Base-by-base conservation (phyloP, 2,797 vertebrate genomes). In the Otolemur crassicaudatus region DNA sequence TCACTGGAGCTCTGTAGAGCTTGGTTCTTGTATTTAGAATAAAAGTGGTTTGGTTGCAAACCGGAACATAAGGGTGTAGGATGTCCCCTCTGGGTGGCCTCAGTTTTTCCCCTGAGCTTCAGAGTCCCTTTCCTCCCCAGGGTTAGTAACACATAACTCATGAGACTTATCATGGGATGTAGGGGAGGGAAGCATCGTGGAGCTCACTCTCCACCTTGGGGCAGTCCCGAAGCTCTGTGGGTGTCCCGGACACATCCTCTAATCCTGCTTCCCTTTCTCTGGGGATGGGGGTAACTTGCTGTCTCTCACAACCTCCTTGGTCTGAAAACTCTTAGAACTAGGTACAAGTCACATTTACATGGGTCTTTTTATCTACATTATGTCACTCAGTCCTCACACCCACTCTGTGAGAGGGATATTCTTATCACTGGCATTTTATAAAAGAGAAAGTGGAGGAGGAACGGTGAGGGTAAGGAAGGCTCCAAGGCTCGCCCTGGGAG, bases 131-230 rank as follows among this genome's bases (percentile, higher is more conserved):
- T 88, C 23, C 49, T 56, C 65, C 22, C 63, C 6, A 31, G 69
- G 65, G n/a, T 31, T 16, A 10, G 40, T 40, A 31, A 19, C 0
- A 0, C 37, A 9, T 9, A 22, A 3, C 53, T 34, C 65, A 3
- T 0, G 3, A 49, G 63, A 61, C 46, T 53, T 61, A 0, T 14
- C 13, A 0, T 2, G 49, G 81, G 34, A 22, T 37, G 34, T 58
- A 7, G 46, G 43, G 40, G 25, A 67, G 53, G 19, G 19, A 10
- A 73, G 29, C 25, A 17, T 63, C 3, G 0, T 3, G 40, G 58
- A 7, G 22, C 73, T 75, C 31, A 17, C 56, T 17, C 37, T 81
- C 70, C 25, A 22, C 0, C 80, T 23, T 7, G 22, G 60, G 17
- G 40, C 25, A 1, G 77, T 16, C 40, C 49, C 0, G 19, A 2